Base-by-base conservation (phyloP, 2,113 vertebrate species). In the Edolisoma coerulescens region DNA sequence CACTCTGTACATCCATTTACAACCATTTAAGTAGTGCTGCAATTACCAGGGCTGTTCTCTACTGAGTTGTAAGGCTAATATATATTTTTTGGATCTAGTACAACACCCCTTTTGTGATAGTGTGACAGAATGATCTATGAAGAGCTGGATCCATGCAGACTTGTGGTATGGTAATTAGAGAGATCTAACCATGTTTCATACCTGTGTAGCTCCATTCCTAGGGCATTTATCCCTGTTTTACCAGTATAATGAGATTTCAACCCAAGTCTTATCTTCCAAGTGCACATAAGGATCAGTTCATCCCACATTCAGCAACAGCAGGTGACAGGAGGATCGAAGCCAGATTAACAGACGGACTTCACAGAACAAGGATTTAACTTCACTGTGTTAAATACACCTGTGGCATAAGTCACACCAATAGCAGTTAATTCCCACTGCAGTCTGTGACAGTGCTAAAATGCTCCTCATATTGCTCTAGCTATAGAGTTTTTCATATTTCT, bases 281-380 rank as follows among this genome's bases (percentile, higher is more conserved):
- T n/a, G 73, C 73, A 64, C 83, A 81, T 65, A 96, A 87, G 82
- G 82, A 88, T 95, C 84, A 80, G 67, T 88, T 96, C 87, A 77
- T 87, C 79, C 91, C 49, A 49, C 53, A 78, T 84, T 96, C 88
- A 90, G 65, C 57, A 92, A 19, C 85, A 96, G 92, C 78, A 84
- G 79, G 85, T 88, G 95, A 90, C 68, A 86, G 76, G 14, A 84
- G 64, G 83, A 96, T 90, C 1, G 28, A 90, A 96, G 80, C 83
- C 93, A 97, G 88, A 79, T 92, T 93, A 95, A 95, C 83, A 96
- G 92, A 90, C 0, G 7, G 82, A 74, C 71, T 94, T 90, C 88
- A 90, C 52, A 92, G 83, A 93, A 59, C n/a, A 92, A 80, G 88
- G 93, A 87, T 93, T 97, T 90, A 88, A 47, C 83, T 84, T 84